Evolutionary conservation across 64 coral and sea anemone species (phyloP).

Genomic region (Dendrophyllia cribrosa): DNA sequence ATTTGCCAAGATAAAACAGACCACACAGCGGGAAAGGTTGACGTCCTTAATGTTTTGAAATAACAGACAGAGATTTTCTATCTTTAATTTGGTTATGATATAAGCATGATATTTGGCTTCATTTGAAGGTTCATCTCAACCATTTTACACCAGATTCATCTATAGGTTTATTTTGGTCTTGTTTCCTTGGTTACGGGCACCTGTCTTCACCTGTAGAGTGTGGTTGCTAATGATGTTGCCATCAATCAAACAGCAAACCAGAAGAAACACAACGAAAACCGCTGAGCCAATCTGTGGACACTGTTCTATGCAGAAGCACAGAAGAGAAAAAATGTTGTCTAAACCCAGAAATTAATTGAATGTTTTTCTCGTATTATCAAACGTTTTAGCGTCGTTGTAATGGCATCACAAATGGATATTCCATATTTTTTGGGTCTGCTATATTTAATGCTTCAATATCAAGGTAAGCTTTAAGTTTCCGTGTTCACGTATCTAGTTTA

Average conservation of each 20-base stretch:
- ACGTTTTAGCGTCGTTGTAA: not conserved
- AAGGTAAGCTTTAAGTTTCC: not conserved
- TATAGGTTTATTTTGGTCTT: too few relatives aligned
- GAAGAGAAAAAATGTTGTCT: not conserved
- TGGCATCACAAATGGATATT: not conserved
- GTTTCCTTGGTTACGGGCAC: conserved; percentile 21
- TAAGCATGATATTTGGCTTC: not conserved
- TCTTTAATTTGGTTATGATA: too few relatives aligned
- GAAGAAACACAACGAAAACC: not conserved
- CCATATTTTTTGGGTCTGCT: not conserved
- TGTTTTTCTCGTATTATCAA: not conserved
- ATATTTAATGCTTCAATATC: not conserved
- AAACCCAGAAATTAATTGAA: not conserved
- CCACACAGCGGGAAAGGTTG: not conserved
- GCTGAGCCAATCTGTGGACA: not conserved
- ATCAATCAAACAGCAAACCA: conserved; percentile 17
- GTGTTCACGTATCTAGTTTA: too few relatives aligned
- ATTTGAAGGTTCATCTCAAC: too few relatives aligned
- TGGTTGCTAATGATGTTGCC: not conserved
- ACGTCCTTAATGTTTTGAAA: not conserved
- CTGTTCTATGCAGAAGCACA: not conserved
- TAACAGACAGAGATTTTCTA: too few relatives aligned
- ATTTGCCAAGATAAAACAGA: not conserved
- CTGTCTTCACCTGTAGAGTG: not conserved
- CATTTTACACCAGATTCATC: too few relatives aligned